Conservation (phyloP, 2,797 vertebrate species). For the Pantherophis alleghaniensis region DNA sequence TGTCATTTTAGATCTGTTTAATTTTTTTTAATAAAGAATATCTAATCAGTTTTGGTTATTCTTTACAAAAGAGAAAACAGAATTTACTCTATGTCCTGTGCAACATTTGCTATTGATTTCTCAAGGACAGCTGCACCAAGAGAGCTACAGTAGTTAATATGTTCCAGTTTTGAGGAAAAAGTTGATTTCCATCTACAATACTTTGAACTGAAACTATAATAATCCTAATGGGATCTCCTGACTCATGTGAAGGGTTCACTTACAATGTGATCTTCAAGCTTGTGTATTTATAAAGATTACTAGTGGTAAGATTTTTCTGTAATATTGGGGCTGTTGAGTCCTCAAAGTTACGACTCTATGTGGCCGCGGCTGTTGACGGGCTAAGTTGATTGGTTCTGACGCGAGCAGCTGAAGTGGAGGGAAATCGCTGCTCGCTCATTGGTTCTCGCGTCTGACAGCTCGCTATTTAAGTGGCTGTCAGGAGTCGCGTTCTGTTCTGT, state of each 20-base stretch:
- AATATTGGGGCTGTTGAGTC: not conserved
- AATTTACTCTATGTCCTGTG: constrained; percentile 14
- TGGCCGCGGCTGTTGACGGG: too few relatives aligned
- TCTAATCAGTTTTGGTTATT: constrained; percentile 5
- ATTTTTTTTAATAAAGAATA: not conserved
- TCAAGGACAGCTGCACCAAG: constrained; percentile 9
- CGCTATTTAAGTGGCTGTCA: too few relatives aligned
- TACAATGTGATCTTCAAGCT: not conserved
- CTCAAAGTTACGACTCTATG: too few relatives aligned
- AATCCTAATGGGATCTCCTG: not conserved
- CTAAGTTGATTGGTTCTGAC: too few relatives aligned
- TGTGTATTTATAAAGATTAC: not conserved
- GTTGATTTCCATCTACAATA: not conserved
- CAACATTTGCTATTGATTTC: constrained; percentile 22
- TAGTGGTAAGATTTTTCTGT: not conserved
- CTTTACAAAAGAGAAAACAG: not conserved
- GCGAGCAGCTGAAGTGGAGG: too few relatives aligned
- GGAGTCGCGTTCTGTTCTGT: too few relatives aligned
- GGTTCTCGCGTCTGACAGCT: too few relatives aligned
- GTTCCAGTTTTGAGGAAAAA: constrained; percentile 22
- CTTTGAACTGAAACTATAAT: constrained; percentile 22
- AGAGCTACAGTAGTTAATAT: constrained; percentile 6
- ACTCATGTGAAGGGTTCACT: not conserved
- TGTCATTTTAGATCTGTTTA: not conserved
- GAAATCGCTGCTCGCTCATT: too few relatives aligned